Conservation (phyloP, 2,113 vertebrate species). For the Rhagologus leucostigma region DNA sequence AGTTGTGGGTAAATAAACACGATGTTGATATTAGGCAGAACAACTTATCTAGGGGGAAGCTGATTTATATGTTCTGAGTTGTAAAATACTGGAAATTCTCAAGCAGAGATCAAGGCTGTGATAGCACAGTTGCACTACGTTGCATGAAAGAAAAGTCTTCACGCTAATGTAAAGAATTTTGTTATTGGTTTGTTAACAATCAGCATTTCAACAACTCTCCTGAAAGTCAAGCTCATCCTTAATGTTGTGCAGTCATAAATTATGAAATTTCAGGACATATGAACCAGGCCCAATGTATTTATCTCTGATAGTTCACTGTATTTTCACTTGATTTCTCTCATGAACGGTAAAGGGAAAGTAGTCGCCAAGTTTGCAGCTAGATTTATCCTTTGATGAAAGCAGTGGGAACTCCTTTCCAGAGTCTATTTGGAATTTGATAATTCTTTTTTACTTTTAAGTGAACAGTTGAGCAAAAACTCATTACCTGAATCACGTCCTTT, state of each 20-base stretch:
- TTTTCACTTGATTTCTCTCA: neutral
- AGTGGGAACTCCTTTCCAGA: neutral
- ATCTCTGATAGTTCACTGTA: neutral
- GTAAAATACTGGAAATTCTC: conserved; percentile 21
- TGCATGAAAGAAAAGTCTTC: neutral
- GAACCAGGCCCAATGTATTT: neutral
- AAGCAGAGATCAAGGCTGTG: conserved; percentile 2
- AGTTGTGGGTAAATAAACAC: conserved; percentile 44
- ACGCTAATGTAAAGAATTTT: neutral
- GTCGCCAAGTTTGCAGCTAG: neutral
- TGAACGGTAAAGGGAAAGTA: neutral
- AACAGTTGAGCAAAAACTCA: neutral
- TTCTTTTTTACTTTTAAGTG: neutral
- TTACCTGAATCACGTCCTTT: neutral
- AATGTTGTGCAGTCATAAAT: neutral
- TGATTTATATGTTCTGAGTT: conserved; percentile 30
- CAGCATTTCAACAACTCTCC: neutral
- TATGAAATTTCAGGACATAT: neutral
- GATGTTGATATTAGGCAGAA: neutral
- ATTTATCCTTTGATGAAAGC: neutral
- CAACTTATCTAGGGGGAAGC: conserved; percentile 12
- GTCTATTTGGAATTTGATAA: neutral
- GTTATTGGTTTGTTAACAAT: neutral
- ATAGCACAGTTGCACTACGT: neutral
- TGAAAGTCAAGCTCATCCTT: neutral